Conservation (phyloP, 1,140 invertebrate species). For the Ridgeia piscesae region DNA sequence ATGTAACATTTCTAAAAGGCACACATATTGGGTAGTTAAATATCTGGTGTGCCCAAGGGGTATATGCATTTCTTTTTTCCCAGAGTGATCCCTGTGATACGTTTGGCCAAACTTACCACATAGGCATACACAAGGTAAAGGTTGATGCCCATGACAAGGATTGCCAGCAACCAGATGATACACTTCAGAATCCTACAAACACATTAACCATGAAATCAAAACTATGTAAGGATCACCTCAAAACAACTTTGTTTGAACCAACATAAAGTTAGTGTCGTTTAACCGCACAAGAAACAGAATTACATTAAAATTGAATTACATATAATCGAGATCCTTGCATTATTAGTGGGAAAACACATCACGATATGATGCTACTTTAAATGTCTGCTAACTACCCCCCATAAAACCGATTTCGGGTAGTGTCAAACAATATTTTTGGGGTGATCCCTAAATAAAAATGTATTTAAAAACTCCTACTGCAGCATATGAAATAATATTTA, state of each 20-base stretch:
- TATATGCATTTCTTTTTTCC: too few relatives aligned
- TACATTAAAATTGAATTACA: too few relatives aligned
- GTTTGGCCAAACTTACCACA: not conserved
- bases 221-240: not conserved
- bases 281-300: too few relatives aligned
- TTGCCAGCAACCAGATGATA: not conserved
- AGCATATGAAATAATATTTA: not conserved
- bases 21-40: too few relatives aligned
- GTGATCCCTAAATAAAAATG: not conserved
- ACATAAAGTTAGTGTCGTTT: too few relatives aligned
- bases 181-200: not conserved
- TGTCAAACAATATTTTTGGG: not conserved
- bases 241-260: not conserved
- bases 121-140: not conserved
- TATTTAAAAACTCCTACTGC: not conserved
- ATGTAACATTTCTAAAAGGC: too few relatives aligned
- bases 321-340: too few relatives aligned
- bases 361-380: not conserved
- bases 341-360: too few relatives aligned
- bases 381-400: not conserved
- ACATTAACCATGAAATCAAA: not conserved
- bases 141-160: not conserved
- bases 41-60: too few relatives aligned
- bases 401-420: not conserved
- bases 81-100: too few relatives aligned